Conservation (phyloP, 2,888 invertebrate genomes). For the Ophion ventricosus region DNA sequence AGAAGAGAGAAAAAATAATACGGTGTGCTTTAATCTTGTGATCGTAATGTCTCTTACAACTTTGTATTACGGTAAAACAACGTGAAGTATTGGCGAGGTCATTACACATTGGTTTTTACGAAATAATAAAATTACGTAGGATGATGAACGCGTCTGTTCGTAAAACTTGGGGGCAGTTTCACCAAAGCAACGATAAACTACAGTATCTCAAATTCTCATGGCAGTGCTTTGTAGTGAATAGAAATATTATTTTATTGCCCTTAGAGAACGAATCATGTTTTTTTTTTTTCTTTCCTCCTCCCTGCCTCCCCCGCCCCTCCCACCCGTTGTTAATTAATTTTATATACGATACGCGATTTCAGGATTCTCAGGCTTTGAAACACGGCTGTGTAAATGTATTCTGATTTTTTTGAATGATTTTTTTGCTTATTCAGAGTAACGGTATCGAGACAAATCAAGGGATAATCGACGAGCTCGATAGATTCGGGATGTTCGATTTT, state of each 20-base stretch:
- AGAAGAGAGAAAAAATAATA: background rate
- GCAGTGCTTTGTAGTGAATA: constrained; percentile 80
- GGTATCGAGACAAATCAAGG: constrained; percentile 18
- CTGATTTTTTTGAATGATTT: constrained; percentile 33
- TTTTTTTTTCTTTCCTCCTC: constrained; percentile 44
- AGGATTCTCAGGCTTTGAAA: constrained; percentile 14
- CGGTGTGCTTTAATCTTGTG: background rate
- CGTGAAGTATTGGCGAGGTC: constrained; percentile 1
- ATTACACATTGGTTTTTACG: constrained; percentile 44
- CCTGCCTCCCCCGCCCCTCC: no score
- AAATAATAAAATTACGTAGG: constrained; percentile 36
- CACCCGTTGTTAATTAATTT: no score
- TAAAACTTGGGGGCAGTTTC: constrained; percentile 69
- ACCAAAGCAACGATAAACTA: constrained; percentile 74
- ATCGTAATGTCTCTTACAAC: constrained; percentile 31
- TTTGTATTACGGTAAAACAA: constrained; percentile 48
- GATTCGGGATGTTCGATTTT: constrained; percentile 61
- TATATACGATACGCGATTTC: constrained; percentile 59
- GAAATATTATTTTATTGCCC: constrained; percentile 77
- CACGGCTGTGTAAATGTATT: background rate
- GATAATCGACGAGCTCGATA: constrained; percentile 47
- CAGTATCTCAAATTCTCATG: constrained; percentile 74
- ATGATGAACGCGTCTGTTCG: constrained; percentile 38
- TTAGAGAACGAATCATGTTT: constrained; percentile 65
- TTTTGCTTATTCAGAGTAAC: constrained; percentile 19